Conservation (phyloP, 2,797 vertebrate species). For the Avahi laniger region DNA sequence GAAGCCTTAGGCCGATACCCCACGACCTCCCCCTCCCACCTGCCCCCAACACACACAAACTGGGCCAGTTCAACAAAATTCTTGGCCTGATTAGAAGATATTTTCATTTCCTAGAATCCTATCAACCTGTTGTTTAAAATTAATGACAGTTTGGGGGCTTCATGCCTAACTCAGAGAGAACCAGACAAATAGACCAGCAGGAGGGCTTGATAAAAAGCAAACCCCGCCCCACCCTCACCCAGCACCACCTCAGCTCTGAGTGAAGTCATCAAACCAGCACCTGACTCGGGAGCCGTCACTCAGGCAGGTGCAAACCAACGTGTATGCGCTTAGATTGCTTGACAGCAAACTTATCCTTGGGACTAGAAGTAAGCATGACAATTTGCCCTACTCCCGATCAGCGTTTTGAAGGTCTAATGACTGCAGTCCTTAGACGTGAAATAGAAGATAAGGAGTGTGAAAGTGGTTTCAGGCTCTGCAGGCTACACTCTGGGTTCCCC, state of each 20-base stretch:
- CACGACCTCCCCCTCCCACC: not conserved
- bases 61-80: not conserved
- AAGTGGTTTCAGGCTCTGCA: not conserved
- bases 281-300: rapidly evolving
- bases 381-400: not conserved
- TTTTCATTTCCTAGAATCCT: not conserved
- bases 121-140: not conserved
- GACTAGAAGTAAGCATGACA: conserved; percentile 19
- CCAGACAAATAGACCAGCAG: rapidly evolving
- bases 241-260: not conserved
- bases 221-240: not conserved
- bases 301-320: not conserved
- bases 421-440: conserved; percentile 3
- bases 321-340: not conserved
- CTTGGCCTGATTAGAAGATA: not conserved
- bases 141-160: not conserved
- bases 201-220: not conserved
- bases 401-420: not conserved
- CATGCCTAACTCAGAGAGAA: not conserved
- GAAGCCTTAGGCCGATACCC: not conserved
- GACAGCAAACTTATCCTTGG: not conserved
- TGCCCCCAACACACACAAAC: not conserved
- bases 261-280: not conserved
- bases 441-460: not conserved
- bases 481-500: not conserved